Evolutionary conservation across 2,113 vertebrate species (phyloP).

Genomic region (Anguilla japonica): DNA sequence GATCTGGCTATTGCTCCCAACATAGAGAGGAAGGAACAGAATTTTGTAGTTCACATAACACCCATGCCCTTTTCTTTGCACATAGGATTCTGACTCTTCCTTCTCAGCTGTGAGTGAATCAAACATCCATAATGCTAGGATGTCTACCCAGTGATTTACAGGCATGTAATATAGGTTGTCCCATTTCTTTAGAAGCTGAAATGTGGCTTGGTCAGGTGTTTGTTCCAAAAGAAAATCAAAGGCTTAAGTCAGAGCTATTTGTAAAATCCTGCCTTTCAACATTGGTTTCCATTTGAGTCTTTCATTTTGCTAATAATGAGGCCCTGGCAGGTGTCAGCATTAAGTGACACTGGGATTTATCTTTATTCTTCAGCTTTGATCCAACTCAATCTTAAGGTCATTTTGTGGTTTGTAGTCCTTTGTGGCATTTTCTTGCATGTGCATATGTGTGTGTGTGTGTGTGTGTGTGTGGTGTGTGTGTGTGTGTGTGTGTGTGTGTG

Average conservation of each 20-base stretch:
- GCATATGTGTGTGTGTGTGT: too few relatives aligned
- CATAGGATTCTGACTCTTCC: background rate
- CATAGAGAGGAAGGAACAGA: background rate
- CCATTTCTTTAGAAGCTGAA: background rate
- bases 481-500: too few relatives aligned
- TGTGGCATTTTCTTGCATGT: background rate
- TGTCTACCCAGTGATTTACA: background rate
- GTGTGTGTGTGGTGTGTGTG: too few relatives aligned
- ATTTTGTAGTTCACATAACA: background rate
- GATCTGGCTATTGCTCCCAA: background rate
- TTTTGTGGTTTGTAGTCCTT: background rate
- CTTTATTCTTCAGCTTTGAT: slow-evolving; percentile 3
- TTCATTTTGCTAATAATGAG: slow-evolving; percentile 9
- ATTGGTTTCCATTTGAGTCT: background rate
- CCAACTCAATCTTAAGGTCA: background rate
- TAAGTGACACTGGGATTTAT: slow-evolving; percentile 11
- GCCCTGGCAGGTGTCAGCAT: background rate
- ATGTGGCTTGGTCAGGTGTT: background rate
- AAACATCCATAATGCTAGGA: background rate
- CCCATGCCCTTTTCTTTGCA: background rate
- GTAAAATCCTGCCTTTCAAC: slow-evolving; percentile 5
- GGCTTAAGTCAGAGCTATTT: background rate
- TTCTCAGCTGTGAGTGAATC: background rate
- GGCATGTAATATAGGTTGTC: background rate
- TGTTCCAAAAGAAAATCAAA: slow-evolving; percentile 4